Base-by-base conservation (phyloP, 2,113 vertebrate genomes). In the Rhinoderma darwinii region DNA sequence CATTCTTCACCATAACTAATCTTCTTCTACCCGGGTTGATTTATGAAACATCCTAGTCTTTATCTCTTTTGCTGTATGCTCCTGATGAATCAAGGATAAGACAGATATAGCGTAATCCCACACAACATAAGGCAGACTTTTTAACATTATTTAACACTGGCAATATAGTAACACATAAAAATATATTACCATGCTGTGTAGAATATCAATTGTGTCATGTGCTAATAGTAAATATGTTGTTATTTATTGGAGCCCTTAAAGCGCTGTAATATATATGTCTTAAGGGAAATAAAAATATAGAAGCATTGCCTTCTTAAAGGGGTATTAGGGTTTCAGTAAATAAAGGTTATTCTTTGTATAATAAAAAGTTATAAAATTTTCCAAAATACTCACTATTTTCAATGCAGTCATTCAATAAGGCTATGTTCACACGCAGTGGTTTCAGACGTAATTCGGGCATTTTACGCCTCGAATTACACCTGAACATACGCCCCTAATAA, bases 61-160 rank as follows among this genome's bases (percentile, higher is more conserved):
- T 87, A 87, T 87, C 85, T 87, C 68, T 74, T 56, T 87, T 74
- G 51, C 78, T 87, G 85, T 87, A 82, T 75, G 78, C 78, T 82
- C 39, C 78, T 43, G 85, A 87, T 87, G 78, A 82, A 87, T 87
- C 85, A 87, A 59, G 43, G 85, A 87, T 87, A 82, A 87, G 44
- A 86, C 59, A 39, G 75, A 80, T 86, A 86, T 41, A 59, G 35
- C 35, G n/a, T 47, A 86, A 70, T 66, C 32, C 54, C 61, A 20
- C 75, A 86, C n/a, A 54, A 75, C 70, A 84, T 72, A 74, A 59
- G 70, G 83, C 68, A 56, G 43, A 32, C 51, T 27, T 84, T 75
- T 84, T 74, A 56, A 37, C 83, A 56, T 83, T 83, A 83, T 81
- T 81, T 81, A 81, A 81, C 39, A 43, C 78, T 61, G 78, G 56